These are phyloP conservation scores for Sebastes hubbsi DNA, from an alignment of 2,797 vertebrate species.

Conservation along the genomic window DNA sequence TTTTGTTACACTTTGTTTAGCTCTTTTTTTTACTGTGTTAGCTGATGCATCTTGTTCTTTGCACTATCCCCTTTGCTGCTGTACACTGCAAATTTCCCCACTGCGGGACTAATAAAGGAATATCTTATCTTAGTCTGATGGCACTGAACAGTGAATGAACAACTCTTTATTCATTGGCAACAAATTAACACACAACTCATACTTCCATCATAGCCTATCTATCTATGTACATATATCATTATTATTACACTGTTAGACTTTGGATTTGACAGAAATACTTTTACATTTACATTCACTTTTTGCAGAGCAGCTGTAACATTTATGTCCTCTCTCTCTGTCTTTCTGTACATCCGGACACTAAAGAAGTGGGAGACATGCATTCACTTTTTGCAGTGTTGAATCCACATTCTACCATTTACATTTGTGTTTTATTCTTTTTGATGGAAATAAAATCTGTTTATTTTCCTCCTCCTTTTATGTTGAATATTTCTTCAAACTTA, in stretches of 20 bases:
- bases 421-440: background rate
- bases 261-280: background rate
- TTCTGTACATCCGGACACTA: no score
- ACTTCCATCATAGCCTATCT: background rate
- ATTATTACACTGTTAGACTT: background rate
- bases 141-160: background rate
- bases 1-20: no score
- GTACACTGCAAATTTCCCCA: no score
- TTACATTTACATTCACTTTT: background rate
- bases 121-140: background rate
- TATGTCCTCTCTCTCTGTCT: no score
- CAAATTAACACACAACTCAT: background rate
- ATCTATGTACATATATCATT: background rate
- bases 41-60: no score
- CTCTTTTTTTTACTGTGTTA: no score
- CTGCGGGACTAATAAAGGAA: no score
- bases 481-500: background rate
- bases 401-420: background rate
- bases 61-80: no score
- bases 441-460: background rate
- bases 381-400: background rate
- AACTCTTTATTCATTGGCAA: conserved; percentile 21
- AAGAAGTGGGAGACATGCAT: no score
- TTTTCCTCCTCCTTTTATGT: no score
- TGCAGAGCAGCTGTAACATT: background rate